Evolutionary conservation across 1,140 invertebrate genomes (phyloP).

Genomic region (Musca domestica): DNA sequence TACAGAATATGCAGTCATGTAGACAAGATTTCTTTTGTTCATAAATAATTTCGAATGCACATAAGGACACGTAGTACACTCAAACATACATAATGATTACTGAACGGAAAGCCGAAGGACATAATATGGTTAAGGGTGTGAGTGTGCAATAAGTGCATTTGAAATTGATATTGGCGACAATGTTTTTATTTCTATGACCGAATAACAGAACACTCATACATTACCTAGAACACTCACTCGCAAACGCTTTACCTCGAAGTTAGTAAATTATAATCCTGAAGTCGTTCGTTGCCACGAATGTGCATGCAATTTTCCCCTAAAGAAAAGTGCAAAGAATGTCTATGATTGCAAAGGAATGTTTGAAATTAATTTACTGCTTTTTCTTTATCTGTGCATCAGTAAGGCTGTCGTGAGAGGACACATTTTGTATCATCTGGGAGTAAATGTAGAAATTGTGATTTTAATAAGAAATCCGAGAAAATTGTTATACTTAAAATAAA

Average conservation of each 20-base stretch:
- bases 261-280: too few species aligned
- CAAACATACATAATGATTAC: too few species aligned
- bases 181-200: not conserved
- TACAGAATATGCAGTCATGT: too few species aligned
- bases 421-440: constrained; percentile 25
- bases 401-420: constrained; percentile 1
- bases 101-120: not conserved
- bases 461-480: too few species aligned
- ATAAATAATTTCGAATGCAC: too few species aligned
- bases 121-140: not conserved
- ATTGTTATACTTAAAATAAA: too few species aligned
- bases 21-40: too few species aligned
- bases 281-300: too few species aligned
- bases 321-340: not conserved
- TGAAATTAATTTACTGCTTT: constrained; percentile 27
- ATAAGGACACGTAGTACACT: too few species aligned
- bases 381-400: not conserved
- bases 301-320: too few species aligned
- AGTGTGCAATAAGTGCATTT: not conserved
- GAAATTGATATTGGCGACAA: constrained; percentile 3
- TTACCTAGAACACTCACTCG: too few species aligned
- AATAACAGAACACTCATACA: not conserved
- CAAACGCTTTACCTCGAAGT: too few species aligned
- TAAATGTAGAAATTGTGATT: not conserved
- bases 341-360: constrained; percentile 6